Evolutionary conservation across 1,140 invertebrate genomes (phyloP).

Genomic region (Sarcophaga peregrina): DNA sequence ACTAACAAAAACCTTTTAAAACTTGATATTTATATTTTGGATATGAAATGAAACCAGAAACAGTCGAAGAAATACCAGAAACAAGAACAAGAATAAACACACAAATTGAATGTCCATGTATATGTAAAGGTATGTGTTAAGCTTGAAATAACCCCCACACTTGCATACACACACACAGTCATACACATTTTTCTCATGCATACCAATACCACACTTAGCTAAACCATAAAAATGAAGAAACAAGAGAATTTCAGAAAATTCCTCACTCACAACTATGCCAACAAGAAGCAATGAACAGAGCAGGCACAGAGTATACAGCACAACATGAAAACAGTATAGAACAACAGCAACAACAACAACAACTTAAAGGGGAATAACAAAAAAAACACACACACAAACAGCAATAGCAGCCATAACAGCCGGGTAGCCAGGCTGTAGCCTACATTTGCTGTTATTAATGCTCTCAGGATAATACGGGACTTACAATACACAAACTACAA

Average conservation of each 20-base stretch:
- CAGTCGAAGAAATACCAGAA: neutral
- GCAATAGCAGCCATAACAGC: no score
- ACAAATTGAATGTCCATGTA: no score
- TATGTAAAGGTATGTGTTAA: no score
- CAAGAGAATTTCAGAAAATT: neutral
- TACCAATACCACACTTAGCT: neutral
- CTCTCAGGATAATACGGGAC: constrained; percentile 23
- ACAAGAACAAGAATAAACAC: no score
- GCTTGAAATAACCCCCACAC: constrained; percentile 21
- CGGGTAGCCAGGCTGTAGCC: neutral
- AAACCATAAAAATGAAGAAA: neutral
- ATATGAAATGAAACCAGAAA: constrained; percentile 14
- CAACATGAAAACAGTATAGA: neutral
- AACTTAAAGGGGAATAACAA: no score
- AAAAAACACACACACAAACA: no score
- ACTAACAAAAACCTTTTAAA: constrained; percentile 36
- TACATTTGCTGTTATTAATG: neutral
- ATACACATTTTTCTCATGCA: neutral
- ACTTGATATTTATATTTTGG: constrained; percentile 38
- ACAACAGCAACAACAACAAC: neutral
- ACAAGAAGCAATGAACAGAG: neutral
- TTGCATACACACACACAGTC: no score
- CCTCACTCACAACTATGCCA: neutral
- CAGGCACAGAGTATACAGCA: neutral
- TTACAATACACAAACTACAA: constrained; percentile 3